Conservation (phyloP, 2,888 invertebrate genomes). For the Drosophila tripunctata region DNA sequence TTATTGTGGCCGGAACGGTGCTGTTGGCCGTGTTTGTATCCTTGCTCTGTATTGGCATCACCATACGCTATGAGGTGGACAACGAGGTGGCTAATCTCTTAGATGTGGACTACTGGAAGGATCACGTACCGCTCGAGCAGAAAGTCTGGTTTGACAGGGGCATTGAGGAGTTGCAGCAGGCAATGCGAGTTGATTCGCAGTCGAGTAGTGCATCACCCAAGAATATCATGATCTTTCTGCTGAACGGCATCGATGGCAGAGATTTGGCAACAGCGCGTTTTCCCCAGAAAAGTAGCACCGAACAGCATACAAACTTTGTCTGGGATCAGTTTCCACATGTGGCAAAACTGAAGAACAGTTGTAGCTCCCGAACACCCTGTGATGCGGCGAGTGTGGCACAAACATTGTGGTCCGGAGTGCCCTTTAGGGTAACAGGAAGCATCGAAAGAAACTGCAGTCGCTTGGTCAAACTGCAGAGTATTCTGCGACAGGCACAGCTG, state of each 20-base stretch:
- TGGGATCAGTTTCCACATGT: conserved; percentile 93
- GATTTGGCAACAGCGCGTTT: conserved; percentile 88
- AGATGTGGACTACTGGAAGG: conserved; percentile 72
- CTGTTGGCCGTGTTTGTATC: conserved; percentile 67
- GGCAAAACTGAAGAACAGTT: conserved; percentile 94
- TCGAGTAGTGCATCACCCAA: conserved; percentile 82
- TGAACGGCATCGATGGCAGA: conserved; percentile 94
- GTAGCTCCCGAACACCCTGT: conserved; percentile 91
- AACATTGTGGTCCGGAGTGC: conserved; percentile 92
- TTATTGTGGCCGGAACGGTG: conserved; percentile 68
- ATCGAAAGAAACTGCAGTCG: conserved; percentile 87
- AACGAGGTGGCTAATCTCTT: conserved; percentile 67
- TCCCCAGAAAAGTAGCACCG: conserved; percentile 85
- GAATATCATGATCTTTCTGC: conserved; percentile 92
- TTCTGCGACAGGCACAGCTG: conserved; percentile 89
- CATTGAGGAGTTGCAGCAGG: conserved; percentile 85
- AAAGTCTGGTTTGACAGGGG: conserved; percentile 85
- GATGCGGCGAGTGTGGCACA: conserved; percentile 94
- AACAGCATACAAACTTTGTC: conserved; percentile 82
- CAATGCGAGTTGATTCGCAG: conserved; percentile 85
- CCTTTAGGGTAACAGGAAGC: conserved; percentile 76
- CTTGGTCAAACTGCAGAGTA: conserved; percentile 87
- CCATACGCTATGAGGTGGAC: conserved; percentile 76
- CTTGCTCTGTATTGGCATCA: conserved; percentile 72
- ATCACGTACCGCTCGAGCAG: conserved; percentile 65